phyloP scores from a whole-genome alignment of 2,888 invertebrate species.

The Trissolcus brochymenae region DNA sequence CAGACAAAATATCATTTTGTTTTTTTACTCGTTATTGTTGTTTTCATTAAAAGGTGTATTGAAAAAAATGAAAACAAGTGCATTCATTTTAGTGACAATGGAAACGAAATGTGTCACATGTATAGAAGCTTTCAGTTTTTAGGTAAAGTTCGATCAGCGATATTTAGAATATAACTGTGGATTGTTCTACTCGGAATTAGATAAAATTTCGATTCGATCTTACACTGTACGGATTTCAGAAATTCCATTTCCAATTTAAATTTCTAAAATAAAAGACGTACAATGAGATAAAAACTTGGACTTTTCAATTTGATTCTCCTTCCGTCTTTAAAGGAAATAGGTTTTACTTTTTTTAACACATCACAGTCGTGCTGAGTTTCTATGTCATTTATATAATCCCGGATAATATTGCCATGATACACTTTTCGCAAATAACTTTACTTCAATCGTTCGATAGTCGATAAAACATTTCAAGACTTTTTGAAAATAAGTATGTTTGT shows the following conservation, averaged over 20 bases:
- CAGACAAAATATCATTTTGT: no score
- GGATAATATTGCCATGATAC: slow-evolving; percentile 16
- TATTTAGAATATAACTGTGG: slow-evolving; percentile 7
- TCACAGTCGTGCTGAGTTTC: slow-evolving; percentile 17
- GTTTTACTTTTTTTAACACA: slow-evolving; percentile 19
- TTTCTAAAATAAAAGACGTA: slow-evolving; percentile 35
- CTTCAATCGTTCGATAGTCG: slow-evolving; percentile 7
- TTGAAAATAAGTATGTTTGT: not conserved
- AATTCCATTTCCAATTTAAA: slow-evolving; percentile 37
- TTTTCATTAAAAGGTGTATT: no score
- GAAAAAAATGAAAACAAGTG: no score
- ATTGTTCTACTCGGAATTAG: not conserved
- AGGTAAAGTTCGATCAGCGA: no score
- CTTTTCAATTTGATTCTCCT: slow-evolving; percentile 39
- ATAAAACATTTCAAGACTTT: not conserved
- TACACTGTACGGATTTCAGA: not conserved
- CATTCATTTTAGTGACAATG: no score
- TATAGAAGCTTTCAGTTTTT: no score
- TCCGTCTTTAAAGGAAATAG: slow-evolving; percentile 33
- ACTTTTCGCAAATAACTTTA: slow-evolving; percentile 4
- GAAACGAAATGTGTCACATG: no score
- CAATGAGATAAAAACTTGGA: slow-evolving; percentile 25
- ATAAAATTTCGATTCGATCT: slow-evolving; percentile 15
- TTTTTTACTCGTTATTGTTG: no score
- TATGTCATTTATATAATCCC: slow-evolving; percentile 24